These are phyloP conservation scores for Abrostola triplasia DNA, from an alignment of 2,888 invertebrate species.

Conservation along the genomic window DNA sequence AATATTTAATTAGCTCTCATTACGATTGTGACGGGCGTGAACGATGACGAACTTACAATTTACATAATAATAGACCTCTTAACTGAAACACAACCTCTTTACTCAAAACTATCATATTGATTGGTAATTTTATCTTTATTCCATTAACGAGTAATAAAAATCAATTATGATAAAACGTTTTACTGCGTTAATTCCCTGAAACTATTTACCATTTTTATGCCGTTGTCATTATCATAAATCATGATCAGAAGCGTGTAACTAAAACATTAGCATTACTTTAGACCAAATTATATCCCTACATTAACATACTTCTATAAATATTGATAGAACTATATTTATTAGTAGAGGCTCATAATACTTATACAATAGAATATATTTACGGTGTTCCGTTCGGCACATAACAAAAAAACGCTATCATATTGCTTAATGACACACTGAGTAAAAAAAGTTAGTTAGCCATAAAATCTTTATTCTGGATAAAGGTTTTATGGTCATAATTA, in stretches of 20 bases:
- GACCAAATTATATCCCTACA: conserved; percentile 21
- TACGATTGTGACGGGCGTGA: conserved; percentile 61
- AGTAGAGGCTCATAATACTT: neutral
- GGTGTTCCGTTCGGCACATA: neutral
- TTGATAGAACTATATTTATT: conserved; percentile 40
- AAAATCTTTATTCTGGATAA: too few relatives aligned
- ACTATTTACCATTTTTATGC: conserved; percentile 19
- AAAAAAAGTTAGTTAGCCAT: too few relatives aligned
- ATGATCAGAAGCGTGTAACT: conserved; percentile 40
- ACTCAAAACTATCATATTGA: conserved; percentile 19
- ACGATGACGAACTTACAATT: conserved; percentile 61
- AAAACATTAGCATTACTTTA: conserved; percentile 24
- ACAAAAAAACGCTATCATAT: too few relatives aligned
- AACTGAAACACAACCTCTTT: conserved; percentile 32
- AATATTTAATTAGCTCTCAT: conserved; percentile 68
- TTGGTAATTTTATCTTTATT: conserved; percentile 10
- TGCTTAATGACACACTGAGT: too few relatives aligned
- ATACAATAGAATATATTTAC: conserved; percentile 15
- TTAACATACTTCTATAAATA: conserved; percentile 35
- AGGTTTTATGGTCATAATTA: too few relatives aligned
- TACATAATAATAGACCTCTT: conserved; percentile 55
- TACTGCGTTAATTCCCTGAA: conserved; percentile 3
- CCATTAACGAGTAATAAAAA: conserved; percentile 10
- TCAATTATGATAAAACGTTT: conserved; percentile 7
- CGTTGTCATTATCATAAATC: conserved; percentile 38